Evolutionary conservation across 2,797 vertebrate species (phyloP), one percentile per base, ranked within the genome.

Genomic region (Takifugu rubripes): DNA sequence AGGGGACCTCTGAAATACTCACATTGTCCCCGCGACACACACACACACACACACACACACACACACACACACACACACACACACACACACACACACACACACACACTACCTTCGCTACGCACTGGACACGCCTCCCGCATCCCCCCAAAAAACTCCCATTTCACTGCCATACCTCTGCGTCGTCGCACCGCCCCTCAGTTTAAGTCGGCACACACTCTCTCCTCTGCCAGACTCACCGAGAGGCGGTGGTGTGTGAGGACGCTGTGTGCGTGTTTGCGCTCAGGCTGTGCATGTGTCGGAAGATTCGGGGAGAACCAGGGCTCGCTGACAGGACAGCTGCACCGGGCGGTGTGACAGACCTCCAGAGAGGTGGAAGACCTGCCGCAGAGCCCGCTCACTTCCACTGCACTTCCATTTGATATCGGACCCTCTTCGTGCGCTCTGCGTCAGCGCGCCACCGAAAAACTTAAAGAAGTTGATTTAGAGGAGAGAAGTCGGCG

Each of bases 161-260:
- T 68, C 84, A 43, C 67, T 82, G 80, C 84, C 83, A 77, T 87
- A 86, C 89, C 88, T 89, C 88, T 74, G 68, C 70, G 78, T 84
- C 83, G 76, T 89, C 84, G 91, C 85, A 56, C 91, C 91, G 90
- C 90, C 91, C 91, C 90, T 87, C 77, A 25, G n/a, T 73, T 84
- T 62, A 66, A 84, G 79, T 61, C 81, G 59, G 82, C 64, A 9
- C 74, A 67, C 83, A 67, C 70, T 25, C 57, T 69, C 63, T 62
- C 21, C 76, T 70, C 67, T 27, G 64, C 50, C 82, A 83, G 75
- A 79, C 71, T 47, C 74, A 68, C 80, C 59, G 75, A 77, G 59
- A 55, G 52, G 75, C 74, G 57, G 69, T 46, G 70, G 51, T 33
- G 70, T 45, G 66, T 46, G 74, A 50, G 53, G 58, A 16, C 59